Evolutionary conservation across 2,888 invertebrate species (phyloP).

Genomic region (Thecocarcelia acutangulata): DNA sequence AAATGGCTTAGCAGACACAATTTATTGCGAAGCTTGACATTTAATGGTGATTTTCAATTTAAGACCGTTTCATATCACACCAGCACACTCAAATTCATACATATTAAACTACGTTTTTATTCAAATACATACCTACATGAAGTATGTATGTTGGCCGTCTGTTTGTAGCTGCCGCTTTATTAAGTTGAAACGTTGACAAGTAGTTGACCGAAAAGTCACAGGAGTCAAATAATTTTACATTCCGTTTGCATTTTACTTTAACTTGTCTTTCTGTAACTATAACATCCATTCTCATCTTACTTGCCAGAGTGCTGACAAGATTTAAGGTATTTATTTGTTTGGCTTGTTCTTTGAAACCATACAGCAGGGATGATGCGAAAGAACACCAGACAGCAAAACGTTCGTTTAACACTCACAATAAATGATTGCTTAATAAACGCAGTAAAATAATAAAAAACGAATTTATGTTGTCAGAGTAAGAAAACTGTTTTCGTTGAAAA

Average conservation of each 20-base stretch:
- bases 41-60: conserved; percentile 25
- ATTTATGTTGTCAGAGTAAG: conserved; percentile 14
- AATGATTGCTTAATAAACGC: conserved; percentile 36
- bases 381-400: conserved; percentile 38
- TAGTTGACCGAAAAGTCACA: conserved; percentile 57
- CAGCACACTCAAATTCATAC: background rate
- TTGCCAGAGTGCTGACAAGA: conserved; percentile 34
- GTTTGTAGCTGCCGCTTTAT: conserved; percentile 21
- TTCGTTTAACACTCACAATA: conserved; percentile 40
- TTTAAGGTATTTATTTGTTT: conserved; percentile 33
- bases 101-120: background rate
- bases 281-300: background rate
- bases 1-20: background rate
- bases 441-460: background rate
- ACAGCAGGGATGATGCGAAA: background rate
- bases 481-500: conserved; percentile 39
- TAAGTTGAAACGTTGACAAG: conserved; percentile 47
- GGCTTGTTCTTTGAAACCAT: conserved; percentile 23
- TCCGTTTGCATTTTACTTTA: conserved; percentile 56
- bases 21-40: conserved; percentile 23
- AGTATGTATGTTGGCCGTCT: no score
- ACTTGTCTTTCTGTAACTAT: conserved; percentile 43
- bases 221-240: conserved; percentile 62
- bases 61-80: background rate
- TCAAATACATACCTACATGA: no score